Base-by-base conservation (phyloP, 92 coral and sea anemone genomes). In the Zoanthus sansibaricus region DNA sequence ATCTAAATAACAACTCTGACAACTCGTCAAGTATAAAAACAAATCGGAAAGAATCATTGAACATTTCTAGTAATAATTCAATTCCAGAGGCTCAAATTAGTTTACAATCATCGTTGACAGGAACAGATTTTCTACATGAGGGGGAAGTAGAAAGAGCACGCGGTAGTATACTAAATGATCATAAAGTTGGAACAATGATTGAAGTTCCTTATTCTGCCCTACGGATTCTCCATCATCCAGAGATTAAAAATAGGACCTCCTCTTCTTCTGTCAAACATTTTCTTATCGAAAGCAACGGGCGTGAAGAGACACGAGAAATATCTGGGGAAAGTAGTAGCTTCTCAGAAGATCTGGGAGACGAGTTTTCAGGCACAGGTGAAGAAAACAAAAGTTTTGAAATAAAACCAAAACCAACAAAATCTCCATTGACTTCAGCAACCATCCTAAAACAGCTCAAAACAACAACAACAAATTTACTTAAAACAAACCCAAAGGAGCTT, bases 401-500 rank as follows among this genome's bases (percentile, higher is more conserved):
- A 2, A 17, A 15, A 55, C 17, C 21, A 45, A 42, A 80, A 6
- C 16, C 25, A 17, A 18, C 74, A 21, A 14, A 21, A 31, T 7
- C 51, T 44, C 18, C 33, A 16, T 77, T 64, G 49, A 44, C 78
- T 69, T 25, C 71, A 15, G 46, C 18, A n/a, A 42, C 64, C 47
- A 25, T 59, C 3, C 69, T 80, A 15, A 73, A 83, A 12, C 64
- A 91, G 20, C 44, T 77, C 16, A 51, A 89, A 67, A 87, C 83
- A 66, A 83, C 88, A 25, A 88, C 92, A 89, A 92, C 45, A 64
- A 96, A 96, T 87, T 87, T 96, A 52, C 86, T 95, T n/a, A 97
- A 97, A 87, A 68, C 95, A 17, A 95, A 97, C 66, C 79, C 91
- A 31, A 66, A 74, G 52, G 99, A 97, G 83, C 89, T 97, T 72